A percentile compares a stretch with the other conserved stretches of the same genome.
Conservation (phyloP, 2,888 invertebrate species). For the Lapara coniferarum region DNA sequence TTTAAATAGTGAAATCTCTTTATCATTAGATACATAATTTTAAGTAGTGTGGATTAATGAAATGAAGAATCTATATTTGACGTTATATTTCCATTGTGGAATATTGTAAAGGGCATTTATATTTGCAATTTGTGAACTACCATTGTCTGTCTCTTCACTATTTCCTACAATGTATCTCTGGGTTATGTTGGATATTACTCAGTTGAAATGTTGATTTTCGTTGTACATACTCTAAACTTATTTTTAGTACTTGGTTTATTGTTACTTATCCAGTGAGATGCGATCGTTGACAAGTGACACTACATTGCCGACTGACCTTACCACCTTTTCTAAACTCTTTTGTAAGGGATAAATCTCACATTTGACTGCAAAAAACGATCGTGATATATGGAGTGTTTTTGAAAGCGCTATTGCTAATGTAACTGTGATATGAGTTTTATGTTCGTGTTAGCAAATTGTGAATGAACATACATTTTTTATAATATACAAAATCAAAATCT, state of each 20-base stretch:
- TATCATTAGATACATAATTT: slow-evolving; percentile 74
- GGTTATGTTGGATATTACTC: slow-evolving; percentile 57
- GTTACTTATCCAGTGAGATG: slow-evolving; percentile 66
- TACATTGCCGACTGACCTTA: background rate
- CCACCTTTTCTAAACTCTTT: background rate
- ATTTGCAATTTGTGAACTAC: slow-evolving; percentile 67
- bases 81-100: slow-evolving; percentile 67
- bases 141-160: slow-evolving; percentile 56
- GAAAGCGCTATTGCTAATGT: slow-evolving; percentile 10
- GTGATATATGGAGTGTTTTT: background rate
- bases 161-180: slow-evolving; percentile 68
- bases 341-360: background rate
- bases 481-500: background rate
- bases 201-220: slow-evolving; percentile 50
- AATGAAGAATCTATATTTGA: slow-evolving; percentile 69
- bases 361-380: background rate
- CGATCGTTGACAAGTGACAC: slow-evolving; percentile 10
- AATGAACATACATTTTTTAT: background rate
- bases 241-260: slow-evolving; percentile 37
- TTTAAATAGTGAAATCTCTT: slow-evolving; percentile 71
- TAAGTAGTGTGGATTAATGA: slow-evolving; percentile 68
- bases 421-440: slow-evolving; percentile 4
- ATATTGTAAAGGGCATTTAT: slow-evolving; percentile 77
- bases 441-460: background rate
- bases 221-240: slow-evolving; percentile 53